These are phyloP conservation scores for Saxidomus purpurata DNA, from an alignment of 1,140 invertebrate genomes.

Conservation along the genomic window DNA sequence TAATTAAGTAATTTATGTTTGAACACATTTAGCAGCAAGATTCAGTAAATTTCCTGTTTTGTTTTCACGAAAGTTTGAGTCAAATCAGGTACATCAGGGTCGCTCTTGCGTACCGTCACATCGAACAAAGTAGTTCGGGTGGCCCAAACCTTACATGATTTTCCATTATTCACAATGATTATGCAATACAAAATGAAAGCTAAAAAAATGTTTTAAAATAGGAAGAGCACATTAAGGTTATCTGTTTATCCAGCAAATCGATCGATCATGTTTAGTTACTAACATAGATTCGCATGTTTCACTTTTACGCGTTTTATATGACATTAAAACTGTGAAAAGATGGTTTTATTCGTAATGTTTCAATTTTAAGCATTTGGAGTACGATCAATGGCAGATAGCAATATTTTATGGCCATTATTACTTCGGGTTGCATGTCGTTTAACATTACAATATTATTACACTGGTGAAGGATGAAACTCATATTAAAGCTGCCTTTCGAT, in stretches of 20 bases:
- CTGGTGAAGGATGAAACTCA: no score
- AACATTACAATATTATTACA: not conserved
- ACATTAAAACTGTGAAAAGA: conserved; percentile 12
- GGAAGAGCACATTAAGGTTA: not conserved
- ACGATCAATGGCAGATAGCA: conserved; percentile 35
- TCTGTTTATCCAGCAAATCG: not conserved
- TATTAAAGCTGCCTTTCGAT: no score
- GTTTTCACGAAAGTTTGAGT: no score
- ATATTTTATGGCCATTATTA: conserved; percentile 23
- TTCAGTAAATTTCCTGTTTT: no score
- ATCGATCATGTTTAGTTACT: not conserved
- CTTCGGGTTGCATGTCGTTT: not conserved
- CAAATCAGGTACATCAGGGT: no score
- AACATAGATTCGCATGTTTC: not conserved
- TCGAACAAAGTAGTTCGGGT: no score
- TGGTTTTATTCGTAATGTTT: conserved; percentile 51
- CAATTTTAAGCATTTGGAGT: not conserved
- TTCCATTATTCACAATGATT: conserved; percentile 8
- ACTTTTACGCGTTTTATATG: conserved; percentile 26
- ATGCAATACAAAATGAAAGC: not conserved
- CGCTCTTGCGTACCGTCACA: no score
- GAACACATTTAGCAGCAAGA: no score
- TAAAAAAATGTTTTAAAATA: not conserved
- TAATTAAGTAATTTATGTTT: no score
- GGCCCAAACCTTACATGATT: no score